These are phyloP conservation scores for Theristicus caerulescens DNA, from an alignment of 2,113 vertebrate genomes.

Conservation along the genomic window DNA sequence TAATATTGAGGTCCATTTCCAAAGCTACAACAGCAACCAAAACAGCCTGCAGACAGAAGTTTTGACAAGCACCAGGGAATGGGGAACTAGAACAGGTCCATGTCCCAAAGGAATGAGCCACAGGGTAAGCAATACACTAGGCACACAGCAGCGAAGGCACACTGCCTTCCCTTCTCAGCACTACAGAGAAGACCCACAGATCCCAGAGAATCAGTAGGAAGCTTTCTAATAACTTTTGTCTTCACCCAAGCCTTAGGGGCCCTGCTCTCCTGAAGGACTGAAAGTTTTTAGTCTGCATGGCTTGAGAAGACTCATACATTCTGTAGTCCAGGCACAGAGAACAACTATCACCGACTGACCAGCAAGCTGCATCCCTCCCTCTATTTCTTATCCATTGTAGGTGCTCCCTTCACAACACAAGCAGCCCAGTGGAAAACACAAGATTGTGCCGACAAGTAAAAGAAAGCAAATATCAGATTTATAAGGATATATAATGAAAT, in stretches of 20 bases:
- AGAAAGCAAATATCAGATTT: background rate
- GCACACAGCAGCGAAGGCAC: accelerated
- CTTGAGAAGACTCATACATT: background rate
- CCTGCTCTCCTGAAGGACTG: background rate
- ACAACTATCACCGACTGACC: background rate
- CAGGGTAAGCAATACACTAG: background rate
- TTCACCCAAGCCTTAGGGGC: background rate
- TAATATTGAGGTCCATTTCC: background rate
- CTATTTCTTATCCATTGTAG: background rate
- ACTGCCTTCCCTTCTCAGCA: background rate
- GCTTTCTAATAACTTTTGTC: background rate
- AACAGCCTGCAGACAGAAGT: background rate
- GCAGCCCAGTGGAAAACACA: background rate
- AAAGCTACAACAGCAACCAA: background rate
- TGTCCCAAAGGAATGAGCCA: background rate
- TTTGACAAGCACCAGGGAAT: background rate
- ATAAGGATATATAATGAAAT: background rate
- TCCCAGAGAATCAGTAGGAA: background rate
- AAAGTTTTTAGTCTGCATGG: background rate
- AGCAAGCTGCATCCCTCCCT: background rate
- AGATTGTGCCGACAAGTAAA: background rate
- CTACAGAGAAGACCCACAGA: background rate
- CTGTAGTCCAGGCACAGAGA: background rate
- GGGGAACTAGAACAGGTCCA: background rate
- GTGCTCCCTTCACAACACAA: background rate